A percentile compares a stretch with the other conserved stretches of the same genome.
Conservation (phyloP, 2,888 invertebrate genomes). For the Epiblema foenella region DNA sequence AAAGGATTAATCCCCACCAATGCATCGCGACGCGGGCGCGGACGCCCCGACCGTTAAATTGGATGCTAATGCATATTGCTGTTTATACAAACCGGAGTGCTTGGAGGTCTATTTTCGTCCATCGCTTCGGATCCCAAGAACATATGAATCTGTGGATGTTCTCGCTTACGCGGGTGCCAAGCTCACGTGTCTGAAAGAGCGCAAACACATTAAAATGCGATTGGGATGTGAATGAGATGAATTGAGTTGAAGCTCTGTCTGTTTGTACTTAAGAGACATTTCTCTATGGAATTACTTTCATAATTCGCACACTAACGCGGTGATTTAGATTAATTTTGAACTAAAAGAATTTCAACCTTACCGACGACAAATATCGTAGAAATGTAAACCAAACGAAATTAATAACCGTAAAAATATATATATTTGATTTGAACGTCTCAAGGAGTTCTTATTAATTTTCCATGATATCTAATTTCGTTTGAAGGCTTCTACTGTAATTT, state of each 20-base stretch:
- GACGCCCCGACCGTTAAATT: constrained; percentile 27
- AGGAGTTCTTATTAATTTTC: constrained; percentile 23
- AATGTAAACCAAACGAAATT: background rate
- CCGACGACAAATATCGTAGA: background rate
- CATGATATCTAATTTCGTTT: constrained; percentile 9
- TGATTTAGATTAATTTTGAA: background rate
- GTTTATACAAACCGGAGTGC: constrained; percentile 28
- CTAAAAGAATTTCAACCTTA: background rate
- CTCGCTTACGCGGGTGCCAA: too few relatives aligned
- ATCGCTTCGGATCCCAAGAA: background rate
- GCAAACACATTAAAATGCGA: too few relatives aligned
- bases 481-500: constrained; percentile 15
- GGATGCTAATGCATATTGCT: constrained; percentile 35
- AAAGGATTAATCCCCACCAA: constrained; percentile 15
- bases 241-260: background rate
- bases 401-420: background rate
- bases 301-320: background rate
- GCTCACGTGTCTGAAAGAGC: too few relatives aligned
- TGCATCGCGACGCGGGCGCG: constrained; percentile 2
- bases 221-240: too few relatives aligned
- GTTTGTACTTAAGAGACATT: constrained; percentile 22
- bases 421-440: background rate
- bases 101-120: background rate
- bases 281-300: constrained; percentile 21
- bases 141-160: background rate